A percentile compares a stretch with the other conserved stretches of the same genome.
These are phyloP conservation scores for Cynoglossus semilaevis DNA, from an alignment of 2,113 vertebrate genomes.

Conservation along the genomic window DNA sequence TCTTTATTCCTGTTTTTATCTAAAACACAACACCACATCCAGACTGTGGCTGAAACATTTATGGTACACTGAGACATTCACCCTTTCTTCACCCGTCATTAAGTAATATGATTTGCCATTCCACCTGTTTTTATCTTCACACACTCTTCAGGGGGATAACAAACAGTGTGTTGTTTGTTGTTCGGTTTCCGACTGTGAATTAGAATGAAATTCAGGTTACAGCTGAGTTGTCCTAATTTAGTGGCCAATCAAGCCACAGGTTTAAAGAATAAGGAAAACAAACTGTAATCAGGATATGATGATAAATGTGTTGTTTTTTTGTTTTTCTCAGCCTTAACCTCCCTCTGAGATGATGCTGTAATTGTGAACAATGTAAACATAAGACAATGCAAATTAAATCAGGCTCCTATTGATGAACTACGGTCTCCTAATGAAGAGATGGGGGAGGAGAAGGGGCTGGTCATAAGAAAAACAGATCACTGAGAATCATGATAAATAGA, in stretches of 20 bases:
- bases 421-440: no score
- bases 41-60: background rate
- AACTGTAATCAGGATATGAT: constrained; percentile 30
- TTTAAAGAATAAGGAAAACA: constrained; percentile 11
- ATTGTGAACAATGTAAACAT: no score
- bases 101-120: constrained; percentile 44
- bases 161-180: constrained; percentile 22
- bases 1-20: constrained; percentile 11
- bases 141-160: constrained; percentile 10
- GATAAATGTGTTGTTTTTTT: constrained; percentile 24
- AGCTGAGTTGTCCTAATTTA: background rate
- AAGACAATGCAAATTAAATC: no score
- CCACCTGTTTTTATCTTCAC: constrained; percentile 46
- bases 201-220: constrained; percentile 30
- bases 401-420: no score
- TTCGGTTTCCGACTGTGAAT: constrained; percentile 30
- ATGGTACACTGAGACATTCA: constrained; percentile 16
- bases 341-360: no score
- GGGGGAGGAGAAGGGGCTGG: no score
- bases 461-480: no score
- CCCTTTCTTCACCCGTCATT: constrained; percentile 40
- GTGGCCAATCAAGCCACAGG: constrained; percentile 1
- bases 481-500: no score
- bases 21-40: constrained; percentile 28
- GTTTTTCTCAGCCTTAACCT: constrained; percentile 3